Evolutionary conservation across 2,888 invertebrate species (phyloP), one percentile per base, ranked within the genome.

Genomic region (Scrobipalpa atriplicella): DNA sequence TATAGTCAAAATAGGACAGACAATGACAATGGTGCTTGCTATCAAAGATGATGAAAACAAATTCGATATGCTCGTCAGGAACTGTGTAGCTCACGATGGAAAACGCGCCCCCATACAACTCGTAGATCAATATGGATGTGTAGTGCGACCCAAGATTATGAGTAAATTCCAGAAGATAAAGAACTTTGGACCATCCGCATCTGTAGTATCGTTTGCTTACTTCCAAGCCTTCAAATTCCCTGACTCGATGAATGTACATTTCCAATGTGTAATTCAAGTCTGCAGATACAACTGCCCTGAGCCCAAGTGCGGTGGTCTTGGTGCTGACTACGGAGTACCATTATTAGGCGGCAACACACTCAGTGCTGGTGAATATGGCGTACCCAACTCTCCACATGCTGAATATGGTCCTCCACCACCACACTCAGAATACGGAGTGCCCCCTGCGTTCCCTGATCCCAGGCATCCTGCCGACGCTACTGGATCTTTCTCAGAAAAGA

Each of bases 161-260:
- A 96, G 96, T 78, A 96, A 97, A 86, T 98, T 98, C 96, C 98
- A 98, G 81, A 98, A 98, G 89, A 97, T 98, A 74, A 98, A 98
- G 93, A 98, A 98, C 93, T 98, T 98, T 79, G 98, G 98, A 1
- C 97, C 98, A 0, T 97, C 98, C 29, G 98, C 98, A 5, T 98
- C 98, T 0, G 98, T 98, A 3, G 98, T 98, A 16, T 98, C 98
- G 65, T 98, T 98, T 83, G 98, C 98, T 13, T 98, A 98, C 91
- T 98, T 98, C 96, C 98, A 98, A 91, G 98, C 98, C 7, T 98
- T 98, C 93, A 98, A 98, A 89, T 98, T 98, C 95, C 98, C 98
- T 1, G 98, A 98, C 85, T 98, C 98, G 11, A 98, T 98, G 98
- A 98, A 98, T 84, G 98, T 98, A 2, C 98, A 98, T 94, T 98